phyloP scores from a whole-genome alignment of 2,797 vertebrate genomes.

The Sphenodon punctatus region DNA sequence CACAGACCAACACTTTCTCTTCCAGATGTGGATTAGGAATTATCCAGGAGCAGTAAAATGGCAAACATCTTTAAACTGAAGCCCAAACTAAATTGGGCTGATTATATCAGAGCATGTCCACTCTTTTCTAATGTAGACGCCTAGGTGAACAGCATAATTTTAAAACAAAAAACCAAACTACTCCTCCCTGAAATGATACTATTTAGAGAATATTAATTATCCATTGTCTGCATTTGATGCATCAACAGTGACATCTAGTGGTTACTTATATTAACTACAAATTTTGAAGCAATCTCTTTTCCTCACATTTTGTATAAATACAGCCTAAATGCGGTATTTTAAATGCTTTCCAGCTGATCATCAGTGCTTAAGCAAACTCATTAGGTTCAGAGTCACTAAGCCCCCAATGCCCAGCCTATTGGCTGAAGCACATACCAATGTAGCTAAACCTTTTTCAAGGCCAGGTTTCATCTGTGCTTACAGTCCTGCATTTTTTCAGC shows the following conservation, averaged over 20 bases:
- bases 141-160: accelerated
- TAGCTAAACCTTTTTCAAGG: too few species aligned
- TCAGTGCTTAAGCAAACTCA: accelerated
- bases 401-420: too few species aligned
- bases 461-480: too few species aligned
- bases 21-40: not conserved
- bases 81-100: not conserved
- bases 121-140: accelerated
- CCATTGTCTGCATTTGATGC: accelerated
- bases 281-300: not conserved
- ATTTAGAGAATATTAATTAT: accelerated
- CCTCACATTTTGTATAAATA: not conserved
- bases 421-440: too few species aligned
- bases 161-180: accelerated
- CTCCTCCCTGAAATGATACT: too few species aligned
- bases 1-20: not conserved
- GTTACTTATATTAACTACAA: accelerated
- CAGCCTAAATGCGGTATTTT: not conserved
- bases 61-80: too few species aligned
- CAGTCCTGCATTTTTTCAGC: too few species aligned
- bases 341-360: not conserved
- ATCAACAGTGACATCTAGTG: constrained; percentile 22
- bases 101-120: accelerated
- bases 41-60: not conserved
- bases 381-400: too few species aligned